A percentile compares a stretch with the other conserved stretches of the same genome.
Conservation (phyloP, 2,797 vertebrate genomes). For the Silurus lanzhouensis region DNA sequence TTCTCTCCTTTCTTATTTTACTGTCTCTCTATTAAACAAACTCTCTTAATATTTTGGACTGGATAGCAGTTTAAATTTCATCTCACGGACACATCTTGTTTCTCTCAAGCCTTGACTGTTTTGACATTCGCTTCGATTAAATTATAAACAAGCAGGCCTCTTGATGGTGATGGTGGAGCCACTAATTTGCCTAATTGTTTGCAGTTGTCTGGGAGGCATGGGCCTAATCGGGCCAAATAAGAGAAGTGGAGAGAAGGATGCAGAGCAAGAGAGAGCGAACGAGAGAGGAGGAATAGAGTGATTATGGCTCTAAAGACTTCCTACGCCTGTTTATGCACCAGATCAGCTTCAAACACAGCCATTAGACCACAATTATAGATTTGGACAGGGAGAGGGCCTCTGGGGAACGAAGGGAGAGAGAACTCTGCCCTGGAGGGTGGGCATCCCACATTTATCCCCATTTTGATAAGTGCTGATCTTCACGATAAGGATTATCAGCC, state of each 20-base stretch:
- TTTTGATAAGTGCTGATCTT: constrained; percentile 52
- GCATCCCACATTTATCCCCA: constrained; percentile 66
- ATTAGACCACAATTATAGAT: constrained; percentile 93
- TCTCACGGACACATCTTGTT: constrained; percentile 99
- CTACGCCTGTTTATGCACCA: constrained; percentile 91
- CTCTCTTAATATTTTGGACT: constrained; percentile 99
- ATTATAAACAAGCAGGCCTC: constrained; percentile 99
- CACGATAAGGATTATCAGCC: constrained; percentile 53
- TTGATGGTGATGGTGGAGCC: constrained; percentile 99
- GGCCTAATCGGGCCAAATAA: constrained; percentile 60
- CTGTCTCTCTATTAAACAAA: constrained; percentile 92
- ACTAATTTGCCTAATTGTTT: constrained; percentile 99
- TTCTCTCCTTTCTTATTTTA: constrained; percentile 55
- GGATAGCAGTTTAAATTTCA: constrained; percentile 99
- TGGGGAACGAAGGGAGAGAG: constrained; percentile 63
- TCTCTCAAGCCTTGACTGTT: constrained; percentile 99
- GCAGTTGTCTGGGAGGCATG: constrained; percentile 99
- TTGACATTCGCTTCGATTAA: constrained; percentile 99
- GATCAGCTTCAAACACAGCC: constrained; percentile 93
- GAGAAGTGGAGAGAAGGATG: constrained; percentile 53
- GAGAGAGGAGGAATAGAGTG: constrained; percentile 78
- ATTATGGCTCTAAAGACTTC: constrained; percentile 94
- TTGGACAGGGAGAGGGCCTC: constrained; percentile 73
- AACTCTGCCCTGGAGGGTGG: constrained; percentile 86
- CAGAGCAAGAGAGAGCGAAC: constrained; percentile 31